Evolutionary conservation across 2,113 vertebrate species (phyloP).

Genomic region (Oryzias curvinotus): DNA sequence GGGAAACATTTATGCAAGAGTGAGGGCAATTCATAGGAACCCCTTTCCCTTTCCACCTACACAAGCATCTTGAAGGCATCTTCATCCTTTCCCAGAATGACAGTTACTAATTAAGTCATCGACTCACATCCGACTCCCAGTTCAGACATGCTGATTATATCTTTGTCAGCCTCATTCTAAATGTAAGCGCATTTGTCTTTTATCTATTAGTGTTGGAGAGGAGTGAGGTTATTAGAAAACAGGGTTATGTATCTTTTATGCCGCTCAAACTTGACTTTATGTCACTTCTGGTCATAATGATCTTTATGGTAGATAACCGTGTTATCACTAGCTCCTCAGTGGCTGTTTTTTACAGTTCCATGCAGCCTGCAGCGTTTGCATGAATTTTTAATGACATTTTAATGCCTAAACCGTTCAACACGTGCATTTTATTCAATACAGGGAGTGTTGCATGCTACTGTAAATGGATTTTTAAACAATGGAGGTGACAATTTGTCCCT

Average conservation of each 20-base stretch:
- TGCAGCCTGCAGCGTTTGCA: constrained; percentile 10
- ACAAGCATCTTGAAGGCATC: constrained; percentile 23
- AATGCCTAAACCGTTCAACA: background rate
- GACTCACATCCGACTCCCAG: constrained; percentile 19
- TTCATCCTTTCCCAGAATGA: constrained; percentile 25
- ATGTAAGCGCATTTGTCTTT: constrained; percentile 45
- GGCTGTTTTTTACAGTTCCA: constrained; percentile 8
- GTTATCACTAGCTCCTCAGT: background rate
- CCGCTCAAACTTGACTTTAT: constrained; percentile 1
- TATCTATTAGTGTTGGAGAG: constrained; percentile 21
- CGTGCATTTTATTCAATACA: constrained; percentile 10
- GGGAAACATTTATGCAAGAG: constrained; percentile 6
- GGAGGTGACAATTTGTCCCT: constrained; percentile 10
- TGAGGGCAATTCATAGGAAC: background rate
- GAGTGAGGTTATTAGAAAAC: constrained; percentile 3
- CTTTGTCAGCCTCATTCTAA: constrained; percentile 39
- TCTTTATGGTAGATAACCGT: background rate
- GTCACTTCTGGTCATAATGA: constrained; percentile 8
- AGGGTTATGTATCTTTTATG: too few relatives aligned
- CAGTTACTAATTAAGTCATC: constrained; percentile 50
- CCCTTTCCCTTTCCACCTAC: constrained; percentile 22
- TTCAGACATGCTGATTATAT: constrained; percentile 56
- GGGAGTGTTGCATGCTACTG: constrained; percentile 60
- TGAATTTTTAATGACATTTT: background rate
- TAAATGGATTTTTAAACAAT: constrained; percentile 20